phyloP scores from a whole-genome alignment of 35 echinoderm and acorn worm species.

The Apostichopus japonicus region DNA sequence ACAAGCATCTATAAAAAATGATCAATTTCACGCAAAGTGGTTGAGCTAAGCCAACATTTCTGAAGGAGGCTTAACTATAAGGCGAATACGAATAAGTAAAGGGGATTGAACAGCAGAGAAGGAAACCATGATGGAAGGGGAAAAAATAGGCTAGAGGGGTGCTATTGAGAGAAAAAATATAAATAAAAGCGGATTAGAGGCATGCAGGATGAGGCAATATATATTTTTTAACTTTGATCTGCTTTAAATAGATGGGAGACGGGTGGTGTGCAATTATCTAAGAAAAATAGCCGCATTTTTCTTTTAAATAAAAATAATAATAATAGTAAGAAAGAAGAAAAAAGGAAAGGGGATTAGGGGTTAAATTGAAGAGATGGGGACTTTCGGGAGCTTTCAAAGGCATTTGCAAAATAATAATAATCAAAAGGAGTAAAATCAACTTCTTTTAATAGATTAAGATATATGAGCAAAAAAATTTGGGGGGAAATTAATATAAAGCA shows the following conservation, averaged over 20 bases:
- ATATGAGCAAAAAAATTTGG: neutral
- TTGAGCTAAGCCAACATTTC: slow-evolving; percentile 39
- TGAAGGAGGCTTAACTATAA: neutral
- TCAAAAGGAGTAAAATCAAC: too few species aligned
- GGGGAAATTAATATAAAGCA: neutral
- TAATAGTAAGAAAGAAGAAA: neutral
- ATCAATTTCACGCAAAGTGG: slow-evolving; percentile 32
- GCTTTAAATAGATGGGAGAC: neutral
- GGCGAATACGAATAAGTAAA: neutral
- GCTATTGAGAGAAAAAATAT: neutral
- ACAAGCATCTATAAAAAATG: neutral
- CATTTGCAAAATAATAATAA: neutral
- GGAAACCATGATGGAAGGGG: neutral
- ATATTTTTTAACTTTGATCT: slow-evolving; percentile 30
- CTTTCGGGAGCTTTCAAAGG: slow-evolving; percentile 33
- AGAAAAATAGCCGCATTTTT: slow-evolving; percentile 49
- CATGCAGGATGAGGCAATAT: slow-evolving; percentile 5
- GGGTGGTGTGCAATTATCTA: slow-evolving; percentile 26
- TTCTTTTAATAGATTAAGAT: slow-evolving; percentile 1
- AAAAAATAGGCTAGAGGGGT: slow-evolving; percentile 37
- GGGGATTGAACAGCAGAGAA: neutral
- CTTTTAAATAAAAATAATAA: too few species aligned
- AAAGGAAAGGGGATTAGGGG: slow-evolving; percentile 24
- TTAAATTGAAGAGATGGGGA: neutral
- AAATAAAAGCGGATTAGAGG: slow-evolving; percentile 28